These are phyloP conservation scores for Montipora efflorescens DNA, from an alignment of 64 coral and sea anemone species.

Conservation along the genomic window DNA sequence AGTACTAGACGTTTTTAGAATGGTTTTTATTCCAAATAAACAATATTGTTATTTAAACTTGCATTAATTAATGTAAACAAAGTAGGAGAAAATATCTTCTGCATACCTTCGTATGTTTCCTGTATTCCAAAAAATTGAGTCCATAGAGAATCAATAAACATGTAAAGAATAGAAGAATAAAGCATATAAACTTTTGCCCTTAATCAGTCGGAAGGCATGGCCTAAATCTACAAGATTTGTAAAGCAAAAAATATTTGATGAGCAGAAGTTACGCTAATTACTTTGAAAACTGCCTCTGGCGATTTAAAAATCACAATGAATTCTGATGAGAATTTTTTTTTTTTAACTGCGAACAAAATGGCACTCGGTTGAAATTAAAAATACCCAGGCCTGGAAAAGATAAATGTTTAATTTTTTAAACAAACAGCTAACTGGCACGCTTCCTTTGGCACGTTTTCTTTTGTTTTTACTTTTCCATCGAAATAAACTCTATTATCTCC, in stretches of 20 bases:
- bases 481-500: neutral
- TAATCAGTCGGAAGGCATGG: too few relatives aligned
- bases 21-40: neutral
- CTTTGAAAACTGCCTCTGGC: too few relatives aligned
- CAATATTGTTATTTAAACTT: neutral
- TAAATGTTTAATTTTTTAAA: neutral
- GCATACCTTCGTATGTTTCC: conserved; percentile 46
- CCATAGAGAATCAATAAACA: neutral
- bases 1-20: too few relatives aligned
- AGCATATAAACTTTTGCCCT: too few relatives aligned
- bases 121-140: neutral
- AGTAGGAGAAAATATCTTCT: neutral
- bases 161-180: neutral
- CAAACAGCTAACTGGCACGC: neutral
- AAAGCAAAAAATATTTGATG: too few relatives aligned
- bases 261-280: too few relatives aligned
- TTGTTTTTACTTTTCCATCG: neutral
- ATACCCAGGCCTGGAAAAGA: neutral
- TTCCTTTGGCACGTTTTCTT: too few relatives aligned
- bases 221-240: too few relatives aligned
- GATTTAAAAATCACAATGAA: too few relatives aligned
- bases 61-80: neutral
- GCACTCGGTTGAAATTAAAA: neutral
- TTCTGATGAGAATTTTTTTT: too few relatives aligned
- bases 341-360: too few relatives aligned